phyloP scores from a whole-genome alignment of 2,797 vertebrate species.

The Dryobates pubescens region DNA sequence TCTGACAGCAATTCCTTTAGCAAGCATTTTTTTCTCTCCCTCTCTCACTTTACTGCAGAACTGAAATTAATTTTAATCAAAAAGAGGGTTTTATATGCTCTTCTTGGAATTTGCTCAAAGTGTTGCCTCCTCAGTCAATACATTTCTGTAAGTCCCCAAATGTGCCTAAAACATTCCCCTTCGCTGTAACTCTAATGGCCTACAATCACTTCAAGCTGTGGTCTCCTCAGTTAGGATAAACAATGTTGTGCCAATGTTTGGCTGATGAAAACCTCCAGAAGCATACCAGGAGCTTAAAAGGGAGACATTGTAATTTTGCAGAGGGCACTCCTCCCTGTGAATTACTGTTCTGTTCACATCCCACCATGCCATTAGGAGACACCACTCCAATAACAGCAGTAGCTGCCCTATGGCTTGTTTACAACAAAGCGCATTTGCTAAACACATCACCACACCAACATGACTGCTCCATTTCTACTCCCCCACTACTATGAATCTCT shows the following conservation, averaged over 20 bases:
- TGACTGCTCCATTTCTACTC: neutral
- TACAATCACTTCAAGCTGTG: neutral
- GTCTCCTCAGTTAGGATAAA: slow-evolving; percentile 1
- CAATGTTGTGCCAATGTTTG: neutral
- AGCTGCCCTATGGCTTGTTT: neutral
- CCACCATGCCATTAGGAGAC: slow-evolving; percentile 15
- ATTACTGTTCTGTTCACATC: neutral
- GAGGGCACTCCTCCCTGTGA: slow-evolving; percentile 14
- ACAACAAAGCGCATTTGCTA: neutral
- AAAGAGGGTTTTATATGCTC: neutral
- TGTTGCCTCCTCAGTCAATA: neutral
- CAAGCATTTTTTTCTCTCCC: neutral
- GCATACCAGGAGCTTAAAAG: neutral
- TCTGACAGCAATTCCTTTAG: neutral
- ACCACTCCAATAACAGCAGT: neutral
- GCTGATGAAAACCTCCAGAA: slow-evolving; percentile 31
- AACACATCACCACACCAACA: neutral
- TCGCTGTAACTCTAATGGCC: neutral
- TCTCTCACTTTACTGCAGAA: neutral
- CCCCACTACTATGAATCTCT: neutral
- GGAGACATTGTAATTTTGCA: slow-evolving; percentile 1
- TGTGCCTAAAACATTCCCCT: neutral
- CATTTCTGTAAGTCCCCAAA: neutral
- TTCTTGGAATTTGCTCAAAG: neutral
- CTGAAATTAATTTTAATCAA: neutral